Evolutionary conservation across 2,113 vertebrate species (phyloP).

Genomic region (Tiliqua scincoides): DNA sequence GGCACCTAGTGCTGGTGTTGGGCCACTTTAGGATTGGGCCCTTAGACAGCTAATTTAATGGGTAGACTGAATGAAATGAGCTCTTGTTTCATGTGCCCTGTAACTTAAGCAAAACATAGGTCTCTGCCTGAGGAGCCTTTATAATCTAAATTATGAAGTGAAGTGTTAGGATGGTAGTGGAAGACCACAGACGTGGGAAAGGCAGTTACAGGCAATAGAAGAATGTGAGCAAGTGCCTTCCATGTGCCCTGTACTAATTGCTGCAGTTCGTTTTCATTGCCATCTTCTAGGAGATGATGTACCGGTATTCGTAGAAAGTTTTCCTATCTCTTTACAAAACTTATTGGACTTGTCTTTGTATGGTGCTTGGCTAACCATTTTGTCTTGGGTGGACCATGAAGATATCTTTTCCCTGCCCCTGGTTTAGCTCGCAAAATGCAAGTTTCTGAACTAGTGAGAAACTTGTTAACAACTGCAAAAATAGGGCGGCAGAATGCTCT

Average conservation of each 20-base stretch:
- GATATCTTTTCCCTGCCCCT: background rate
- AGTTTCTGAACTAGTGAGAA: too few relatives aligned
- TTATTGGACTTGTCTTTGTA: background rate
- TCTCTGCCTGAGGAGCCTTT: background rate
- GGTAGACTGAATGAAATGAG: background rate
- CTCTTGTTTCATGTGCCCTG: background rate
- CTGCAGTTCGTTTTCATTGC: background rate
- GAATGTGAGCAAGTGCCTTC: background rate
- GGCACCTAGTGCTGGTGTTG: too few relatives aligned
- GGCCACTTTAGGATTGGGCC: too few relatives aligned
- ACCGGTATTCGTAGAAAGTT: background rate
- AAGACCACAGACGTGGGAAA: background rate
- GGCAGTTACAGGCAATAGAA: background rate
- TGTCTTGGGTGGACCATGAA: background rate
- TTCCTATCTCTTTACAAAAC: background rate
- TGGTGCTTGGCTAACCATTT: background rate
- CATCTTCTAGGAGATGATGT: background rate
- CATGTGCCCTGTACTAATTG: background rate
- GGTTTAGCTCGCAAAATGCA: background rate
- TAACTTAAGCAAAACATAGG: background rate
- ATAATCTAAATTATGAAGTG: background rate
- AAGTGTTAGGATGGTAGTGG: too few relatives aligned
- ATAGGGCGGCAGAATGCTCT: too few relatives aligned
- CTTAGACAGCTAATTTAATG: background rate
- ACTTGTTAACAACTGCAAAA: too few relatives aligned